These are phyloP conservation scores for Ptiloglossa arizonensis DNA, from an alignment of 1,140 invertebrate species.

Conservation along the genomic window DNA sequence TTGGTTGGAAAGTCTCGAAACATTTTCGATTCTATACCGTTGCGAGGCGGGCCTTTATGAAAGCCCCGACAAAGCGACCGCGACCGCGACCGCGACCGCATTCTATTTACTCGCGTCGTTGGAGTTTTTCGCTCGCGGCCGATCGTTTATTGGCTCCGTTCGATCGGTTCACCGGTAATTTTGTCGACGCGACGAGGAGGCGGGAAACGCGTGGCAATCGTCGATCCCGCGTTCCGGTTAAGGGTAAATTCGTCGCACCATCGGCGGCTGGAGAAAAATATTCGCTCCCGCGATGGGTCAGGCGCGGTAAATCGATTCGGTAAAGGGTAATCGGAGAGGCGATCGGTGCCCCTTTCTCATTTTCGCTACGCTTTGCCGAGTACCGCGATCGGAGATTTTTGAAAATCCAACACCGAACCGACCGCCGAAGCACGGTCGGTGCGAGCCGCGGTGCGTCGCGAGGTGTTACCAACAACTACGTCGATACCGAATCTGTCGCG, in stretches of 20 bases:
- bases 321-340: too few species aligned
- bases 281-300: too few species aligned
- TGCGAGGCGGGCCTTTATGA: slow-evolving; percentile 22
- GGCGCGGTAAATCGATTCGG: not conserved
- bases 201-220: slow-evolving; percentile 32
- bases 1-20: slow-evolving; percentile 38
- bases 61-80: slow-evolving; percentile 53
- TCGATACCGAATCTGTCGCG: not conserved
- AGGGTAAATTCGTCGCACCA: not conserved
- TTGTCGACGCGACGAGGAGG: slow-evolving; percentile 35
- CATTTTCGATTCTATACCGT: slow-evolving; percentile 29
- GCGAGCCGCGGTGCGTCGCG: too few species aligned
- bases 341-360: too few species aligned
- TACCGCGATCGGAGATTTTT: too few species aligned
- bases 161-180: slow-evolving; percentile 42
- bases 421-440: too few species aligned
- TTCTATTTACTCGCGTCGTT: slow-evolving; percentile 53
- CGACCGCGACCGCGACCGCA: too few species aligned
- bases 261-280: too few species aligned
- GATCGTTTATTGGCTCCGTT: slow-evolving; percentile 39
- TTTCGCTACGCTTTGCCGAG: too few species aligned
- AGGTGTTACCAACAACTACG: too few species aligned
- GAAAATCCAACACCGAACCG: too few species aligned
- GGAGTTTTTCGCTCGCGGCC: slow-evolving; percentile 27
- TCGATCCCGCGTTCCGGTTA: not conserved